Conservation (phyloP, 2,797 vertebrate species). For the Xenopus petersii region DNA sequence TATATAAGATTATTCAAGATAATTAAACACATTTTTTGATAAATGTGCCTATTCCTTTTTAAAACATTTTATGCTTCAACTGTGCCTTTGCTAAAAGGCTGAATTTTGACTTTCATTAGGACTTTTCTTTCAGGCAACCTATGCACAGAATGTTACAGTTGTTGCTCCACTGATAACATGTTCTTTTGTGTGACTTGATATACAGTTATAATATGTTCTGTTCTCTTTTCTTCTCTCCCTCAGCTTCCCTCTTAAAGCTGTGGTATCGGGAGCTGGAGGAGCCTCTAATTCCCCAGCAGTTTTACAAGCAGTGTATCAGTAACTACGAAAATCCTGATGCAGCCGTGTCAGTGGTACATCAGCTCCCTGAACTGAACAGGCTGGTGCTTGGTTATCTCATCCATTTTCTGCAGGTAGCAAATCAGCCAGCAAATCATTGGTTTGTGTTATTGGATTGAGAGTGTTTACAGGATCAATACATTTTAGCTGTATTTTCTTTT, state of each 20-base stretch:
- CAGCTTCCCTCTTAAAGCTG: slow-evolving; percentile 87
- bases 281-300: slow-evolving; percentile 84
- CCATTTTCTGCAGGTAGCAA: slow-evolving; percentile 85
- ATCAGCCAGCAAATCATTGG: neutral
- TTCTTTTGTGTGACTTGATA: too few species aligned
- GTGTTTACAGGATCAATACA: neutral
- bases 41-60: too few species aligned
- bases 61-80: too few species aligned
- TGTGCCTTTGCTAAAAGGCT: too few species aligned
- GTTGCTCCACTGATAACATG: too few species aligned
- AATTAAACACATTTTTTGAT: too few species aligned
- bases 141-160: too few species aligned
- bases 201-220: too few species aligned
- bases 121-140: too few species aligned
- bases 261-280: slow-evolving; percentile 92
- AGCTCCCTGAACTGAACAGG: slow-evolving; percentile 82
- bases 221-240: slow-evolving; percentile 20
- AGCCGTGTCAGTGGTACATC: slow-evolving; percentile 81
- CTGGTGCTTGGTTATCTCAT: slow-evolving; percentile 91
- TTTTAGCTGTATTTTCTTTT: too few species aligned
- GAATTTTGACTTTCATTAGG: too few species aligned
- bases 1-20: too few species aligned
- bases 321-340: slow-evolving; percentile 84
- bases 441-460: neutral
- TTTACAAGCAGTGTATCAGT: slow-evolving; percentile 84